Percentiles rank a stretch among this genome's conserved stretches.
Evolutionary conservation across 2,888 invertebrate species (phyloP).

Genomic region (Standfussiana lucernea): DNA sequence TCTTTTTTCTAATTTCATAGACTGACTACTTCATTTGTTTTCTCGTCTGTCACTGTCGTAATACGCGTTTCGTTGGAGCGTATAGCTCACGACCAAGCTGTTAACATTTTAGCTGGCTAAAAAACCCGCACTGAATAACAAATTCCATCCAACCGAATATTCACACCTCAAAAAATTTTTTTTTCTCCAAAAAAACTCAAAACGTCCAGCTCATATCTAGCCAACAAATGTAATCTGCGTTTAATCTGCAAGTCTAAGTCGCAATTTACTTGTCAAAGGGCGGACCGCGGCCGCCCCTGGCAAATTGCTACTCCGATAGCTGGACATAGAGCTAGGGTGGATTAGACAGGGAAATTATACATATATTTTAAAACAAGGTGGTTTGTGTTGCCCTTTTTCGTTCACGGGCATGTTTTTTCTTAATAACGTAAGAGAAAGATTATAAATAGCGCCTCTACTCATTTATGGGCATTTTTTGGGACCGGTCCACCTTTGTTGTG

Average conservation of each 20-base stretch:
- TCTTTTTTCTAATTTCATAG: too few species aligned
- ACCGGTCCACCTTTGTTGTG: too few species aligned
- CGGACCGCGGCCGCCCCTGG: constrained; percentile 70
- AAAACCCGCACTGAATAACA: neutral
- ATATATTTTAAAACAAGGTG: neutral
- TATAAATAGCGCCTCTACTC: neutral
- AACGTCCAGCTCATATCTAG: constrained; percentile 54
- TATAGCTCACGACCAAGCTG: neutral
- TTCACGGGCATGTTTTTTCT: neutral
- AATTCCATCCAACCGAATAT: neutral
- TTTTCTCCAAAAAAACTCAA: constrained; percentile 32
- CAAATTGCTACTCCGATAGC: constrained; percentile 77
- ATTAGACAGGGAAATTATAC: constrained; percentile 18
- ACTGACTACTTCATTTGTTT: too few species aligned
- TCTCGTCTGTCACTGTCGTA: neutral
- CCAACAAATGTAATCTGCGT: constrained; percentile 76
- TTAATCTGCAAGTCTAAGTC: constrained; percentile 76
- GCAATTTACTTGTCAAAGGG: constrained; percentile 83
- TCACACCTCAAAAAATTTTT: constrained; percentile 15
- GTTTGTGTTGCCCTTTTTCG: neutral
- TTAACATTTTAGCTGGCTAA: neutral
- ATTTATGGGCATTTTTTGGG: neutral
- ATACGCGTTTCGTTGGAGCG: neutral
- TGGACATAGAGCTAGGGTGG: constrained; percentile 41
- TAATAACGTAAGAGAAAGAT: neutral